Evolutionary conservation across 35 echinoderm and acorn worm genomes (phyloP), one percentile per base, ranked within the genome.

Genomic region (Lytechinus pictus): DNA sequence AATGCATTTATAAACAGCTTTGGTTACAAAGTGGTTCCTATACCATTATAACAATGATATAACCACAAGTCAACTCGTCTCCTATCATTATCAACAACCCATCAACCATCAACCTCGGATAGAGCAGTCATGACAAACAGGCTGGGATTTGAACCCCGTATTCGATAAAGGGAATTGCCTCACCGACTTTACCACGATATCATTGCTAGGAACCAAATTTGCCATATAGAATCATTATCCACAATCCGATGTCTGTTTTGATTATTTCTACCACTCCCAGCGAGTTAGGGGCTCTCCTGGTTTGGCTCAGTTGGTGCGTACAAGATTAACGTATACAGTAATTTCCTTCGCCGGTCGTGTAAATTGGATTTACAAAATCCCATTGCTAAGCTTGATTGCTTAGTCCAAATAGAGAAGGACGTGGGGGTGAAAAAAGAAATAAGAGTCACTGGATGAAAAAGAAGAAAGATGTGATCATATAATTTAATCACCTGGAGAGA

Each of bases 281-380:
- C 66, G 66, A 24, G 66, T 79, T 79, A 79, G 66, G 4, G 19
- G 66, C 66, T 79, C 66, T 24, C 19, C 21, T 79, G 66, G 66
- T 24, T 79, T 79, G 66, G 66, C 66, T 79, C 66, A 79, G 66
- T 79, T 79, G 66, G 66, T 19, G 66, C 66, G 66, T 79, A 24
- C 66, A 79, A 79, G 66, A 79, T 79, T 79, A 79, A 79, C 66
- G 66, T 79, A 79, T 79, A 79, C 66, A 79, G 66, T 79, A 79
- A 79, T 79, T 79, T 79, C 66, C 66, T 79, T 79, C 66, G 14
- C 66, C 66, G 66, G 66, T 79, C 66, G 66, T 79, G 66, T 79
- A 79, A 79, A 79, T 79, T 79, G 66, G 66, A 79, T 79, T 79
- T 79, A 79, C 66, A 79, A 79, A 79, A 79, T 79, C 66, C 21